These are phyloP conservation scores for Menidia beryllina DNA, from an alignment of 2,113 vertebrate species.

Conservation along the genomic window DNA sequence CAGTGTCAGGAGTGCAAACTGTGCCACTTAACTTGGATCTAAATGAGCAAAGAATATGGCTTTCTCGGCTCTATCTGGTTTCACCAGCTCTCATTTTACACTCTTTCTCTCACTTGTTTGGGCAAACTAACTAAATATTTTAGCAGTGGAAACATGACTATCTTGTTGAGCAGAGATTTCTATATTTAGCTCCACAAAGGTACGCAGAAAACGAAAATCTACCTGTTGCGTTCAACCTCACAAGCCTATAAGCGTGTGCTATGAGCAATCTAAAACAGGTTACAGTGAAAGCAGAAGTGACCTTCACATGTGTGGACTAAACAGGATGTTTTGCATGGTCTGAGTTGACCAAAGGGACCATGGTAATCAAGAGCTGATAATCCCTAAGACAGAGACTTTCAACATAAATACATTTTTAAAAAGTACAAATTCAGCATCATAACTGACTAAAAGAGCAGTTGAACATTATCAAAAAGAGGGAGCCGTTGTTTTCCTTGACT, in stretches of 20 bases:
- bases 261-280: conserved; percentile 30
- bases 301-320: conserved; percentile 66
- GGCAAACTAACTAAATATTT: conserved; percentile 70
- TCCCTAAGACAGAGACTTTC: no score
- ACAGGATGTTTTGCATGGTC: conserved; percentile 69
- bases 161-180: conserved; percentile 62
- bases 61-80: conserved; percentile 44
- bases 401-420: background rate
- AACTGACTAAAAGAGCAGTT: background rate
- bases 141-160: conserved; percentile 63
- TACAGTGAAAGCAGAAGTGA: conserved; percentile 51
- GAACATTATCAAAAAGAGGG: background rate
- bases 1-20: conserved; percentile 40
- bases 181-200: conserved; percentile 60
- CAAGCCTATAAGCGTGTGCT: background rate
- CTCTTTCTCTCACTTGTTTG: conserved; percentile 58
- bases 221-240: conserved; percentile 59
- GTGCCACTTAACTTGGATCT: conserved; percentile 39
- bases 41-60: conserved; percentile 18
- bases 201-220: conserved; percentile 41
- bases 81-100: conserved; percentile 46
- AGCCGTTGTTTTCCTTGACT: conserved; percentile 22
- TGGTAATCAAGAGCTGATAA: no score
- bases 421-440: background rate
- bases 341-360: conserved; percentile 29